A percentile compares a stretch with the other conserved stretches of the same genome.
Conservation (phyloP, 2,888 invertebrate genomes). For the Epirrhoe tristata region DNA sequence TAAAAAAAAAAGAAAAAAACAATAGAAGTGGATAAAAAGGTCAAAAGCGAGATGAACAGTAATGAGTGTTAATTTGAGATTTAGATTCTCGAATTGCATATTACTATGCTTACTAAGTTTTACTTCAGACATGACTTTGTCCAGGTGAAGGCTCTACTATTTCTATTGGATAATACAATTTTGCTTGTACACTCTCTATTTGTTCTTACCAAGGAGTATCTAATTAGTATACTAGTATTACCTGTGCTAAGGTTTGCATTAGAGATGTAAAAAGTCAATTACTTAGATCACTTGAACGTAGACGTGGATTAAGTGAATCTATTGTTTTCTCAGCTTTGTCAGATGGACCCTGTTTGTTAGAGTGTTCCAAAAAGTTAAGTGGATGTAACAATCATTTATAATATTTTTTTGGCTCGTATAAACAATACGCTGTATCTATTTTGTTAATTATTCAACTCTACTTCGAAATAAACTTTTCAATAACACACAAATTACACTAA, state of each 20-base stretch:
- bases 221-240: background rate
- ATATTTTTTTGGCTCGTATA: too few species aligned
- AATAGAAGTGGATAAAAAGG: too few species aligned
- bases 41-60: too few species aligned
- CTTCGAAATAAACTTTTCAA: too few species aligned
- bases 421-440: too few species aligned
- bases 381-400: background rate
- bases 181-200: background rate
- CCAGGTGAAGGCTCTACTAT: background rate
- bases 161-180: background rate
- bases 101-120: too few species aligned
- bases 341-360: background rate
- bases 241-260: background rate
- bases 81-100: too few species aligned
- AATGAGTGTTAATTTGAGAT: too few species aligned
- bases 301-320: background rate
- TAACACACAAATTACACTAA: too few species aligned
- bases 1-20: too few species aligned
- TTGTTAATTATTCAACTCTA: too few species aligned
- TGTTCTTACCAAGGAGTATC: background rate
- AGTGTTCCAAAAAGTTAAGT: background rate
- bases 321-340: background rate
- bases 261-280: constrained; percentile 1
- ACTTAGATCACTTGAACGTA: background rate
- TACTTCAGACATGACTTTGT: too few species aligned